Percentiles rank a stretch among this genome's conserved stretches.
Evolutionary conservation across 2,113 vertebrate species (phyloP).

Genomic region (Corydoras sp.): DNA sequence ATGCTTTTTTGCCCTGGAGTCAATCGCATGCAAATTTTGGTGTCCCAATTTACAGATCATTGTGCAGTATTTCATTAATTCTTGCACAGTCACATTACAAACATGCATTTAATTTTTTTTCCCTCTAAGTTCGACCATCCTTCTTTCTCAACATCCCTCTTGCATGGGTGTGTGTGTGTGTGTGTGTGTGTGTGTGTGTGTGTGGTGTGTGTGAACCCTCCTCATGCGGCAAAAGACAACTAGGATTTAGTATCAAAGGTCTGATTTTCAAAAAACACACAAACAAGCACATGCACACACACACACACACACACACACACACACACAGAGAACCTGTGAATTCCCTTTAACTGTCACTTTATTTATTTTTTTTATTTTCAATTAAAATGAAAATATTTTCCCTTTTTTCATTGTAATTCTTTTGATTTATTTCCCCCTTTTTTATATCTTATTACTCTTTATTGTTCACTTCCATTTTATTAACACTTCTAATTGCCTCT

Average conservation of each 20-base stretch:
- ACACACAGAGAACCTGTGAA: slow-evolving; percentile 81
- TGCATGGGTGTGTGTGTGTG: no score
- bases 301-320: slow-evolving; percentile 14
- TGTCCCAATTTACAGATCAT: neutral
- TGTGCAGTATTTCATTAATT: no score
- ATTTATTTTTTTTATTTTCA: no score
- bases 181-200: no score
- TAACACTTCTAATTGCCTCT: neutral
- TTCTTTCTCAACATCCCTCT: neutral
- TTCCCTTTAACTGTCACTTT: no score
- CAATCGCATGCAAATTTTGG: neutral
- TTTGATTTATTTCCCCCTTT: neutral
- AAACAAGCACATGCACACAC: slow-evolving; percentile 39
- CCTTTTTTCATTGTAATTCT: neutral
- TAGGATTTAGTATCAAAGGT: slow-evolving; percentile 97
- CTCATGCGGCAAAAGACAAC: slow-evolving; percentile 88
- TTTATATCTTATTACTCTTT: neutral
- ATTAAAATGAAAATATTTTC: no score
- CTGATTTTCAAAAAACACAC: slow-evolving; percentile 86
- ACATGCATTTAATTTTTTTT: slow-evolving; percentile 14
- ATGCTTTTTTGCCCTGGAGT: neutral
- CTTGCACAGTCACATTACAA: neutral
- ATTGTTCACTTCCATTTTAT: neutral
- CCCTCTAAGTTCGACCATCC: slow-evolving; percentile 4
- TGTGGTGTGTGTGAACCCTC: slow-evolving; percentile 81